These are phyloP conservation scores for Sarcophaga peregrina DNA, from an alignment of 1,140 invertebrate species.

Conservation along the genomic window DNA sequence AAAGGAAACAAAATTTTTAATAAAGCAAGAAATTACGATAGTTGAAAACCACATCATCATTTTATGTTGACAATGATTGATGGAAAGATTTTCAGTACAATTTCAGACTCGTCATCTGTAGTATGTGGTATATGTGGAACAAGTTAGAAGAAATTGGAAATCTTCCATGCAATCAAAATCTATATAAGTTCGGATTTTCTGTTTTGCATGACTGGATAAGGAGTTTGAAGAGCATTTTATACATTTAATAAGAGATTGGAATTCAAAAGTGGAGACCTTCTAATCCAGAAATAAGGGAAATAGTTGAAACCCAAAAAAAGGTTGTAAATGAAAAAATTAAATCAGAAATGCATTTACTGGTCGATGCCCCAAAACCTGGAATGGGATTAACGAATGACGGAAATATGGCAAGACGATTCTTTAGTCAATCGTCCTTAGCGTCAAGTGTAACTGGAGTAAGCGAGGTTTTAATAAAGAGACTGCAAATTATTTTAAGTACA, in stretches of 20 bases:
- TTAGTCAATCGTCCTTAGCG: constrained; percentile 43
- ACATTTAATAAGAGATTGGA: constrained; percentile 20
- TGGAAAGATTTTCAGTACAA: constrained; percentile 25
- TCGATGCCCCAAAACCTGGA: constrained; percentile 60
- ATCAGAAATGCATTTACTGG: constrained; percentile 48
- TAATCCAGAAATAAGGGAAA: constrained; percentile 14
- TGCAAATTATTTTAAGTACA: constrained; percentile 12
- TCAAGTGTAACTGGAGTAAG: no score
- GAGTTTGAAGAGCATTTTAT: constrained; percentile 25
- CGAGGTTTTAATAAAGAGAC: constrained; percentile 12
- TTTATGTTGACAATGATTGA: constrained; percentile 35
- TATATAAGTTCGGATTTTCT: constrained; percentile 22
- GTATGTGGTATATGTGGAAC: constrained; percentile 32
- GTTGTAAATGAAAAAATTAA: constrained; percentile 24
- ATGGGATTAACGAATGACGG: constrained; percentile 63
- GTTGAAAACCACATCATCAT: constrained; percentile 7
- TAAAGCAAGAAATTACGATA: constrained; percentile 31
- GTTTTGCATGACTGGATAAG: constrained; percentile 24
- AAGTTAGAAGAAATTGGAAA: neutral
- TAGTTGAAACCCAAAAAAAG: constrained; percentile 23
- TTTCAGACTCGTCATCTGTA: constrained; percentile 33
- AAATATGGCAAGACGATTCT: constrained; percentile 64
- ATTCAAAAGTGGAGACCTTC: neutral
- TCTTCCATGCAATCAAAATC: neutral
- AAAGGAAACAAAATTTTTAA: constrained; percentile 20